Evolutionary conservation across 2,113 vertebrate species (phyloP), one percentile per base, ranked within the genome.

Genomic region (Calidris pygmaea): DNA sequence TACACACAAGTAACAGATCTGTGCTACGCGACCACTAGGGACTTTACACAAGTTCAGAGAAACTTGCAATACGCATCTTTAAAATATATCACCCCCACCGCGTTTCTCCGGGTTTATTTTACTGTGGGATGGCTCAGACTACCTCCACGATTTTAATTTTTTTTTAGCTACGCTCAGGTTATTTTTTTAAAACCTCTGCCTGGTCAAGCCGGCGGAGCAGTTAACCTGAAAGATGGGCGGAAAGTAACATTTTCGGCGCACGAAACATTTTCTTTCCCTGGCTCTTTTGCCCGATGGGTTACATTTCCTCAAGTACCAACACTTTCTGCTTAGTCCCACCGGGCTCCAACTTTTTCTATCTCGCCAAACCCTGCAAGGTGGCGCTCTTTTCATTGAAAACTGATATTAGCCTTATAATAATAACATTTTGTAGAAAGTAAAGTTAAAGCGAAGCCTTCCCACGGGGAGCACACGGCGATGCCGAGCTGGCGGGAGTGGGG

Each of bases 351-450:
- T 97, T 95, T 91, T 96, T 45, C 96, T 94, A 62, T 97, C 93
- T 97, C 87, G 2, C 50, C 68, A 77, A 79, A 88, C 93, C 91
- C 97, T 97, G 96, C 97, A 98, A 98, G 98, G 98, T 98, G 98
- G 98, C 98, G 98, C 98, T 98, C 98, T 98, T 96, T 95, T 96
- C 96, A 80, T 22, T 74, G 96, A 76, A 96, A 93, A 92, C 83
- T 78, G 56, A 6, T 67, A 67, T 87, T 88, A 85, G 63, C 65
- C 79, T 92, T 84, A 91, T 21, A 96, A 96, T 91, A 85, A 94
- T 41, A 97, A 94, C 81, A 86, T 94, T 95, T 95, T 91, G 77
- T 39, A 47, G 65, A 93, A 97, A 96, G 87, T 89, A 72, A 96
- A 96, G 94, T 96, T 96, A 93, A 96, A 91, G 70, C 41, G 22